Evolutionary conservation across 2,888 invertebrate species (phyloP).

Genomic region (Nymphalis polychloros): DNA sequence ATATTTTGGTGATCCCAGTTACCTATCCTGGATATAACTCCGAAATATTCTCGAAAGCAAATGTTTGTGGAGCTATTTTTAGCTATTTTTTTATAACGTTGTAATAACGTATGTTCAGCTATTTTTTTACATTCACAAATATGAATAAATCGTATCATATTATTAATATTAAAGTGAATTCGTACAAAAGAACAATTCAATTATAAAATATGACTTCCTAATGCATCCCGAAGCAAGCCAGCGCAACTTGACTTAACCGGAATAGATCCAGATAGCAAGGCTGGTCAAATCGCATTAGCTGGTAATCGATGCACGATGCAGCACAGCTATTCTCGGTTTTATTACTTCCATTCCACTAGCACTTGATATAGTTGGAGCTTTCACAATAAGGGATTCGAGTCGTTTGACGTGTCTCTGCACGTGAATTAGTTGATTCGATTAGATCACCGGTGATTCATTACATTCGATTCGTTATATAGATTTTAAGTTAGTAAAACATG

Average conservation of each 20-base stretch:
- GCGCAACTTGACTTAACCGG: slow-evolving; percentile 55
- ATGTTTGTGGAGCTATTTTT: too few relatives aligned
- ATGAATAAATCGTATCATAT: neutral
- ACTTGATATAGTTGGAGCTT: slow-evolving; percentile 30
- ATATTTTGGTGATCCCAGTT: too few relatives aligned
- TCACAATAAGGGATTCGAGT: slow-evolving; percentile 31
- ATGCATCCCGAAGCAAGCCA: slow-evolving; percentile 26
- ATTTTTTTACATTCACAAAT: neutral
- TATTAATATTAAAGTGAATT: slow-evolving; percentile 8
- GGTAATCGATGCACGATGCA: slow-evolving; percentile 42
- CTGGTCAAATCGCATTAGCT: slow-evolving; percentile 70
- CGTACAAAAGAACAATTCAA: slow-evolving; percentile 22
- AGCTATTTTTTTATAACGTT: too few relatives aligned
- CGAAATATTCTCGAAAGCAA: too few relatives aligned
- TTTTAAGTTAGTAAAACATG: too few relatives aligned
- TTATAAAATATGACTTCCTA: slow-evolving; percentile 25
- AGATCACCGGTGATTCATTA: slow-evolving; percentile 29
- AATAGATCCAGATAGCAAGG: slow-evolving; percentile 55
- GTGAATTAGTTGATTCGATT: slow-evolving; percentile 26
- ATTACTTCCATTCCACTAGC: slow-evolving; percentile 32
- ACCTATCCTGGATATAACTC: too few relatives aligned
- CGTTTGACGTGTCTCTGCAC: slow-evolving; percentile 28
- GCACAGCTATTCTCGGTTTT: slow-evolving; percentile 32
- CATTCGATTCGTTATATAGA: too few relatives aligned
- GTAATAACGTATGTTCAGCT: neutral